Evolutionary conservation across 2,797 vertebrate genomes (phyloP).

Genomic region (Hemitrygon akajei): DNA sequence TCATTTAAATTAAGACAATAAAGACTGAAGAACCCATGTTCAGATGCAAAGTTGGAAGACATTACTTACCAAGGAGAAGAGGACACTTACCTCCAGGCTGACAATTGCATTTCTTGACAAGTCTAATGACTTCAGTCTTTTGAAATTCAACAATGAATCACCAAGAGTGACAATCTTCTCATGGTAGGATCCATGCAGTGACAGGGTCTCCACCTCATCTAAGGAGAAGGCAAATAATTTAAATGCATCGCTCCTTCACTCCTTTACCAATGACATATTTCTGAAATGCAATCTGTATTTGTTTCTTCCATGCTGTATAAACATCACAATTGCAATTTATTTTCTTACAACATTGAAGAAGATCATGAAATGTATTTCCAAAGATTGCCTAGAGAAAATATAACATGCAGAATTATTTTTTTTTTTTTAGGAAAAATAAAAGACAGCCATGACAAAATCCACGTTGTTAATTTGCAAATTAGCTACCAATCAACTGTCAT

Average conservation of each 20-base stretch:
- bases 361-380: background rate
- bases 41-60: background rate
- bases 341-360: background rate
- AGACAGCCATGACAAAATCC: too few species aligned
- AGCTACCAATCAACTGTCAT: too few species aligned
- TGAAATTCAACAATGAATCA: conserved; percentile 33
- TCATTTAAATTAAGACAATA: background rate
- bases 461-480: too few species aligned
- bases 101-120: conserved; percentile 37
- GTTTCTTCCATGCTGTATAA: background rate
- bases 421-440: too few species aligned
- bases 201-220: conserved; percentile 36
- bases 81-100: conserved; percentile 23
- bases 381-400: background rate
- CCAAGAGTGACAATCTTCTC: conserved; percentile 33
- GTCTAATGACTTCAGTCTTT: conserved; percentile 18
- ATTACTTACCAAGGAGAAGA: background rate
- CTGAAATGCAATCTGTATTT: background rate
- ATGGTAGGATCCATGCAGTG: conserved; percentile 15
- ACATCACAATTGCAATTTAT: background rate
- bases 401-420: too few species aligned
- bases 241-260: background rate
- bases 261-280: background rate
- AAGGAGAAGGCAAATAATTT: background rate
- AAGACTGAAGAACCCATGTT: background rate